These are phyloP conservation scores for Corythornis cristatus DNA, from an alignment of 2,113 vertebrate genomes.

Conservation along the genomic window DNA sequence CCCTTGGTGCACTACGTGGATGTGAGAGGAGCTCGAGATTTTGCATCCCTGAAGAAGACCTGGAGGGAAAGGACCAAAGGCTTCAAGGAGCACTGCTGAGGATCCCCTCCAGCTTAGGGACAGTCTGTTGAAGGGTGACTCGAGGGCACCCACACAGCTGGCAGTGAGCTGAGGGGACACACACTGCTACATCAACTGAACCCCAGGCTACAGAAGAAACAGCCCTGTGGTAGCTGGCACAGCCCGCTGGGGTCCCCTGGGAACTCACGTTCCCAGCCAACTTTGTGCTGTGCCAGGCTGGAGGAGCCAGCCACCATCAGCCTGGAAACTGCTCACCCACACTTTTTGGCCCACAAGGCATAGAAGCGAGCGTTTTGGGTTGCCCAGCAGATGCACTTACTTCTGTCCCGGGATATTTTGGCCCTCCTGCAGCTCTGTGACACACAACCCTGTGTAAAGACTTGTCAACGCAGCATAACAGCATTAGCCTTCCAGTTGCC, in stretches of 20 bases:
- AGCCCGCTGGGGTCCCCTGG: neutral
- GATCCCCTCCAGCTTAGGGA: neutral
- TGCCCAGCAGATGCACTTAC: neutral
- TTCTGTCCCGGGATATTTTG: neutral
- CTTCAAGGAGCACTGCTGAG: neutral
- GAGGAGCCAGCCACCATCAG: neutral
- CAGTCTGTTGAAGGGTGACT: neutral
- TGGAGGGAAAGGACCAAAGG: neutral
- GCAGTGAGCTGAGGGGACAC: neutral
- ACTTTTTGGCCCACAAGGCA: accelerated
- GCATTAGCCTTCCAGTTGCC: neutral
- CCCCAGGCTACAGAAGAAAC: neutral
- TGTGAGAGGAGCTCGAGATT: neutral
- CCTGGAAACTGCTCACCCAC: neutral
- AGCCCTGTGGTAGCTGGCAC: neutral
- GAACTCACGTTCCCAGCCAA: neutral
- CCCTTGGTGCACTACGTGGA: neutral
- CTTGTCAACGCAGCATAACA: neutral
- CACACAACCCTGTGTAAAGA: accelerated
- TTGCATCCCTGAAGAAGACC: neutral
- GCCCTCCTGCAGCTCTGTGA: neutral
- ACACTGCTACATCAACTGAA: accelerated
- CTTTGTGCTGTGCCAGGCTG: neutral
- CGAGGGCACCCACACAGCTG: accelerated
- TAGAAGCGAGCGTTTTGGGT: neutral